Percentiles rank a stretch among this genome's conserved stretches.
Conservation (phyloP, 2,888 invertebrate species). For the Oscheius myriophilus region DNA sequence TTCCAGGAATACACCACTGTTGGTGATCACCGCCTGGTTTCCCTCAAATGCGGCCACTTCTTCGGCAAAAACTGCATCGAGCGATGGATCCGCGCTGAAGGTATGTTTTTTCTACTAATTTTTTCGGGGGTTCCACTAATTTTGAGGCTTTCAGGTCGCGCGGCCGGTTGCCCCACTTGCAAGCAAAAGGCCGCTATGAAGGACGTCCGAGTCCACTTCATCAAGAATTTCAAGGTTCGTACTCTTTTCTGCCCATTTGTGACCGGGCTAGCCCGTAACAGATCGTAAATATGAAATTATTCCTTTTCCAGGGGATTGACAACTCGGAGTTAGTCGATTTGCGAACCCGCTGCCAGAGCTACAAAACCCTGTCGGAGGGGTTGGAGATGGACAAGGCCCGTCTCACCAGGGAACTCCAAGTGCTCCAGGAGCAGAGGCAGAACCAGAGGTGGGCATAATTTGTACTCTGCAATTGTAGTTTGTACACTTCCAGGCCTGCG, state of each 20-base stretch:
- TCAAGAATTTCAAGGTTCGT: conserved; percentile 32
- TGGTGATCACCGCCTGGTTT: conserved; percentile 86
- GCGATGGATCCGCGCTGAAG: conserved; percentile 70
- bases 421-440: no score
- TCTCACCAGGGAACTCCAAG: no score
- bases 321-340: conserved; percentile 19
- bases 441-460: no score
- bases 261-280: no score
- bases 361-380: not conserved
- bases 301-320: conserved; percentile 15
- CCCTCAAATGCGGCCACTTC: conserved; percentile 89
- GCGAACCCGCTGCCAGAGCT: not conserved
- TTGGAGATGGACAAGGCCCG: conserved; percentile 21
- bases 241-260: not conserved
- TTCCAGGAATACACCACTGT: conserved; percentile 76
- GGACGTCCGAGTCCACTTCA: conserved; percentile 71
- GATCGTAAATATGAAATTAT: no score
- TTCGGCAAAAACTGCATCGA: conserved; percentile 79
- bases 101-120: not conserved
- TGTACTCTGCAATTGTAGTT: no score
- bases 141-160: conserved; percentile 9
- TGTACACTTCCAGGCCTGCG: not conserved
- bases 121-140: no score
- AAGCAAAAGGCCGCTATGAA: conserved; percentile 70
- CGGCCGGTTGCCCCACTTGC: conserved; percentile 72